These are phyloP conservation scores for Aplysia californica DNA, from an alignment of 1,140 invertebrate species.

Conservation along the genomic window DNA sequence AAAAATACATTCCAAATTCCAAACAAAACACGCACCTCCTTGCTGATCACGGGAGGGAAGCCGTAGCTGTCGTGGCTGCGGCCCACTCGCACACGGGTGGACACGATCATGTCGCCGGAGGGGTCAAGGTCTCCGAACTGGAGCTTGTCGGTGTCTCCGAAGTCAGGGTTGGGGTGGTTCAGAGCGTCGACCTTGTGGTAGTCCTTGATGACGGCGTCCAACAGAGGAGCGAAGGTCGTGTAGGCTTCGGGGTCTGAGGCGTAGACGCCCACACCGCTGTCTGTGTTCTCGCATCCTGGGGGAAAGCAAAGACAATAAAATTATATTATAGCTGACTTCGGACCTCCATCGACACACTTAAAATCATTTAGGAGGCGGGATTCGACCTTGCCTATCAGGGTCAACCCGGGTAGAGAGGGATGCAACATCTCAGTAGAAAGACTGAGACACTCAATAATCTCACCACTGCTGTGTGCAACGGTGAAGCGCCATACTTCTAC, in stretches of 20 bases:
- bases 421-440: no score
- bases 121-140: slow-evolving; percentile 58
- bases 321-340: no score
- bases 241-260: slow-evolving; percentile 61
- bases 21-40: slow-evolving; percentile 70
- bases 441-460: no score
- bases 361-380: no score
- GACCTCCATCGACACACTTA: no score
- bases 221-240: slow-evolving; percentile 54
- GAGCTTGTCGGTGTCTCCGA: slow-evolving; percentile 71
- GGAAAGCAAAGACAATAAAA: not conserved
- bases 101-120: slow-evolving; percentile 72
- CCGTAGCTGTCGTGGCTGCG: slow-evolving; percentile 52
- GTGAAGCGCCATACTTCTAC: no score
- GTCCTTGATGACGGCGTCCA: slow-evolving; percentile 57
- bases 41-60: slow-evolving; percentile 79
- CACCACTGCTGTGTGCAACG: no score
- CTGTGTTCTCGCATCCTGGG: slow-evolving; percentile 49
- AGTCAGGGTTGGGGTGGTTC: slow-evolving; percentile 78
- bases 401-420: no score
- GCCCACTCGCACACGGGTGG: slow-evolving; percentile 57
- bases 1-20: no score
- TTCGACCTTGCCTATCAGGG: no score
- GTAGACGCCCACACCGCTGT: slow-evolving; percentile 55
- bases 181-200: slow-evolving; percentile 56